Base-by-base conservation (phyloP, 2,888 invertebrate genomes). In the Plusia festucae region DNA sequence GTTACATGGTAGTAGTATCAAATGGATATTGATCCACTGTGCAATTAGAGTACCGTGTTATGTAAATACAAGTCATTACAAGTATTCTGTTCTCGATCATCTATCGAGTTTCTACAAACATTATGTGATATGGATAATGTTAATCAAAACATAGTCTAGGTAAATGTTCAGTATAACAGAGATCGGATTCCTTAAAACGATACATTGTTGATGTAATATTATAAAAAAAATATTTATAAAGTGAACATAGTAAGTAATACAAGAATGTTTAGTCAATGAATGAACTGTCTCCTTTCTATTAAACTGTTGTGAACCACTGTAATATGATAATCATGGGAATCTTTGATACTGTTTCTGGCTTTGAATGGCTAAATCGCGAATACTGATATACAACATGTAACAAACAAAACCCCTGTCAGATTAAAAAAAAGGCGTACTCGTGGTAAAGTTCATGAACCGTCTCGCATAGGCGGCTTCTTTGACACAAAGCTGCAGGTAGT, bases 81-180 rank as follows among this genome's bases (percentile, higher is more conserved):
- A 32, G 46, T 18, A 15, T 56, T 30, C 22, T 7, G 11, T 32
- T 53, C 44, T 44, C 34, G 40, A 30, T 53, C 20, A 70, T 70
- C 58, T 57, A 65, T 76, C 76, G 34, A 64, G 53, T 76, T 73
- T 76, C 59, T 8, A 55, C 49, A 76, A 73, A 73, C 72, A 73
- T 59, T 9, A 44, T 32, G 9, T 51, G 34, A 24, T 46, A 44
- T 62, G 27, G 16, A 6, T 16, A 1, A 61, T 76, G 76, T 73
- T n/a, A 5, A 40, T 73, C 51, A 71, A 59, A 73, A 52, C 70
- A 44, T 59, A 59, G 58, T 8, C 52, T 65, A 76, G 51, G 70
- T 49, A 70, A 60, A 58, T 52, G 51, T 20, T 6, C 2, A 58
- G 22, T 54, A 44, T 40, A 60, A 75, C 73, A 65, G 40, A 34